These are phyloP conservation scores for Gobio gobio DNA, from an alignment of 2,113 vertebrate genomes.

Conservation along the genomic window DNA sequence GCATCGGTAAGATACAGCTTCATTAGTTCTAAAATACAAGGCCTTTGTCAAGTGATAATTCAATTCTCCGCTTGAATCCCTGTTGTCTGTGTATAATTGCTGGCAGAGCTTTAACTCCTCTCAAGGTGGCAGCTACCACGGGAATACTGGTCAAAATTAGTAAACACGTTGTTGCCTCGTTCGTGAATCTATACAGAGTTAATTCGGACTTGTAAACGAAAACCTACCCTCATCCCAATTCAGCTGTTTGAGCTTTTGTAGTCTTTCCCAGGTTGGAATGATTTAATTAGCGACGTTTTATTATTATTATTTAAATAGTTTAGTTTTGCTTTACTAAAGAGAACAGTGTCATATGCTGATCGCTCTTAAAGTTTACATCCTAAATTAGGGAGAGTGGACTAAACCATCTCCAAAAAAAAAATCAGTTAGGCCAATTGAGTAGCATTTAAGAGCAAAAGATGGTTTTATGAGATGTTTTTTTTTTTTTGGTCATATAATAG, in stretches of 20 bases:
- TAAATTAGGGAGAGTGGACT: background rate
- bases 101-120: conserved; percentile 49
- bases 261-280: background rate
- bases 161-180: conserved; percentile 45
- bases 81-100: conserved; percentile 69
- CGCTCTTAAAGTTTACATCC: background rate
- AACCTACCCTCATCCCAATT: background rate
- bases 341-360: background rate
- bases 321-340: background rate
- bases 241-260: background rate
- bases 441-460: background rate
- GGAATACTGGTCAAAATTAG: conserved; percentile 65
- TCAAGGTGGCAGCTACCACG: conserved; percentile 62
- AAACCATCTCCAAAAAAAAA: background rate
- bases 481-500: background rate
- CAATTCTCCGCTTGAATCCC: conserved; percentile 66
- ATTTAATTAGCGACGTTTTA: background rate
- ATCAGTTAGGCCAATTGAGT: background rate
- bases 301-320: background rate
- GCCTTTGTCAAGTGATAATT: conserved; percentile 50
- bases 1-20: conserved; percentile 31
- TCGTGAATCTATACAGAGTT: background rate
- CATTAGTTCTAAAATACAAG: background rate
- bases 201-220: background rate
- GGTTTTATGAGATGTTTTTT: background rate